Percentiles rank a stretch among this genome's conserved stretches.
phyloP scores from a whole-genome alignment of 23 tunicate species.

The Oikopleura vanhoeffeni region DNA sequence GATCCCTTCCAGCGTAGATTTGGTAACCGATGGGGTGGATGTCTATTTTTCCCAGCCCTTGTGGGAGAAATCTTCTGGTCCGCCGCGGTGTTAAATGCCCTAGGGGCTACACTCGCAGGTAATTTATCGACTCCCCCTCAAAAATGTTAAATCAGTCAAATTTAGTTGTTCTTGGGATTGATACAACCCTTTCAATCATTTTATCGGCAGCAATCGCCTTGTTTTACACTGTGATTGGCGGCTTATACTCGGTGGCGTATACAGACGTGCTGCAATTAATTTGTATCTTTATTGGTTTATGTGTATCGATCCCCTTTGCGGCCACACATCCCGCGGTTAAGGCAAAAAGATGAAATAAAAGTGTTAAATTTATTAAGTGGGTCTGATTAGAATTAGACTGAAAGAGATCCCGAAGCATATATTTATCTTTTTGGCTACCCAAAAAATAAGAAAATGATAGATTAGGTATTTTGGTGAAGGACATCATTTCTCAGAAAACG shows the following conservation, averaged over 20 bases:
- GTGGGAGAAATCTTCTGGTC: slow-evolving; percentile 42
- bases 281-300: slow-evolving; percentile 66
- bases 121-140: background rate
- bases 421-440: no score
- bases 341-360: background rate
- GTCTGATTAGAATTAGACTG: no score
- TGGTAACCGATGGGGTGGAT: slow-evolving; percentile 40
- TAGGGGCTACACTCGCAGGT: slow-evolving; percentile 24
- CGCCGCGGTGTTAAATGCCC: slow-evolving; percentile 40
- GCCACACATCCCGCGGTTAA: slow-evolving; percentile 35
- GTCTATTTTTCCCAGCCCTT: slow-evolving; percentile 35
- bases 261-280: slow-evolving; percentile 86
- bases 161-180: slow-evolving; percentile 29
- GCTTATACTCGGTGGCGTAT: slow-evolving; percentile 91
- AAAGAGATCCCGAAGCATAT: no score
- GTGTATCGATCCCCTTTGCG: slow-evolving; percentile 33
- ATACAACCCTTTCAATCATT: slow-evolving; percentile 29
- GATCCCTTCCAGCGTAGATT: slow-evolving; percentile 53
- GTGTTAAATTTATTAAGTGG: no score
- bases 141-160: background rate
- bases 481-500: no score
- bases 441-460: no score
- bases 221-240: slow-evolving; percentile 68
- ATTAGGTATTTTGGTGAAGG: no score
- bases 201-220: slow-evolving; percentile 71